Percentiles rank a stretch among this genome's conserved stretches.
Conservation (phyloP, 2,888 invertebrate genomes). For the Tenthredo distinguenda region DNA sequence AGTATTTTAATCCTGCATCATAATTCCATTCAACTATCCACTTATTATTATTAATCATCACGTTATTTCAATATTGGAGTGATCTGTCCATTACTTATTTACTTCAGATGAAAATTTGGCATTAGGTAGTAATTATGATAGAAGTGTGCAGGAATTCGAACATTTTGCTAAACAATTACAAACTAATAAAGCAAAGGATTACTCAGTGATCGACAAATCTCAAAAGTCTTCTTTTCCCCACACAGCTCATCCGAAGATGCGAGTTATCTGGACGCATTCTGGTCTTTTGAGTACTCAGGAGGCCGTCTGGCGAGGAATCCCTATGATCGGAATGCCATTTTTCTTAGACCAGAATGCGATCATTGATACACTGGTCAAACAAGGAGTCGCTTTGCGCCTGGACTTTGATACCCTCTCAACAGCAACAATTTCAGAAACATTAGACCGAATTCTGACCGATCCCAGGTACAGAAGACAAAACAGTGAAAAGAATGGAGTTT, state of each 20-base stretch:
- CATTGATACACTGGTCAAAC: conserved; percentile 58
- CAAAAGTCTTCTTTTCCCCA: background rate
- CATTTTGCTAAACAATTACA: conserved; percentile 70
- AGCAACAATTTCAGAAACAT: conserved; percentile 54
- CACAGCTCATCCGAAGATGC: conserved; percentile 56
- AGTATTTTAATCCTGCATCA: background rate
- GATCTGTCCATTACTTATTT: background rate
- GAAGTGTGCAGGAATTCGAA: conserved; percentile 40
- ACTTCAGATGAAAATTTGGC: conserved; percentile 54
- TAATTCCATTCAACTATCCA: background rate
- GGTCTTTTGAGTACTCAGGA: conserved; percentile 55
- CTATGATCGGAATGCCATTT: conserved; percentile 54
- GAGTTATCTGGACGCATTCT: conserved; percentile 56
- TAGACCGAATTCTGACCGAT: conserved; percentile 60
- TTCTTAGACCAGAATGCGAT: conserved; percentile 58
- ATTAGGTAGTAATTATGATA: conserved; percentile 52
- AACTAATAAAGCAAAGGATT: conserved; percentile 64
- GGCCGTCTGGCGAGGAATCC: conserved; percentile 56
- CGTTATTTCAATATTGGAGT: background rate
- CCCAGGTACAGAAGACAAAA: conserved; percentile 58
- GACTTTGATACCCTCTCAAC: conserved; percentile 59
- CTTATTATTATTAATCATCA: background rate
- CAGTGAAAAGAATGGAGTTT: background rate
- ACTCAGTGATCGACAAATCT: background rate
- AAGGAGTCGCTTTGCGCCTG: conserved; percentile 60